Evolutionary conservation across 2,797 vertebrate genomes (phyloP).

Genomic region (Gallinago solitaria): DNA sequence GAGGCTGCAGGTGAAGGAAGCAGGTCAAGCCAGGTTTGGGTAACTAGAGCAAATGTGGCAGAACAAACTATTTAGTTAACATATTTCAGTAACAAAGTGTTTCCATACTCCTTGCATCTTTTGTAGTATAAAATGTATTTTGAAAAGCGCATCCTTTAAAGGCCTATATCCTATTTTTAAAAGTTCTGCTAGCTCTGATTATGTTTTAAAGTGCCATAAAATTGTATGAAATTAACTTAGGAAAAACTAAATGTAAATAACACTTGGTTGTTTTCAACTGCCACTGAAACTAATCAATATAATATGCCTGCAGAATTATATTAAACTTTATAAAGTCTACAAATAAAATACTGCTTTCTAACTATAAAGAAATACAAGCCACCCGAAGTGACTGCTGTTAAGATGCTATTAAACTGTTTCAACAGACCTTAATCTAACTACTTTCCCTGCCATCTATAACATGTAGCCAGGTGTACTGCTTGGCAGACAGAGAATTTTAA

Average conservation of each 20-base stretch:
- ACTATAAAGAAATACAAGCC: not conserved
- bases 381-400: not conserved
- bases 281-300: not conserved
- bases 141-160: not conserved
- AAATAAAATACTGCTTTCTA: not conserved
- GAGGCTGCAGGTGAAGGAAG: not conserved
- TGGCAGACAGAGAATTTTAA: not conserved
- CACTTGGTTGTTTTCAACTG: not conserved
- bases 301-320: not conserved
- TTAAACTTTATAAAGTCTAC: not conserved
- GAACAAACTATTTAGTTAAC: not conserved
- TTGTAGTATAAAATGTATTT: not conserved
- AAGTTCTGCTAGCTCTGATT: not conserved
- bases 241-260: not conserved
- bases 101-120: not conserved
- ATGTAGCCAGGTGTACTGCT: not conserved
- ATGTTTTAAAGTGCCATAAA: not conserved
- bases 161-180: not conserved
- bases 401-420: not conserved
- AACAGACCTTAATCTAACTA: not conserved
- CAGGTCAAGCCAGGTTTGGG: not conserved
- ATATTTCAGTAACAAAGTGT: not conserved
- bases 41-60: not conserved
- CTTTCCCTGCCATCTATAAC: not conserved
- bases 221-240: not conserved